phyloP scores from a whole-genome alignment of 2,797 vertebrate species.

The Myiotriccus ornatus region DNA sequence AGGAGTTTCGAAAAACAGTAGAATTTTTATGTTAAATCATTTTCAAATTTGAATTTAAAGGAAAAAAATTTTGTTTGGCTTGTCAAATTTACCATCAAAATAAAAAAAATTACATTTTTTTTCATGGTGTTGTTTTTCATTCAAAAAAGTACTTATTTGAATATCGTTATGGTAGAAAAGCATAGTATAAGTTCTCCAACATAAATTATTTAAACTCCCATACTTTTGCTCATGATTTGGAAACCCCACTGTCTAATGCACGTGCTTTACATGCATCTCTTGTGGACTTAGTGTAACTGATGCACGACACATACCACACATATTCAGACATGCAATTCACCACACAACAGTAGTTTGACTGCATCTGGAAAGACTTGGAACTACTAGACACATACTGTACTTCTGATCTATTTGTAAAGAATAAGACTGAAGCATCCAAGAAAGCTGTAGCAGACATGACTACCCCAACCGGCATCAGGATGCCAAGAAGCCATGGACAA shows the following conservation, averaged over 20 bases:
- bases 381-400: neutral
- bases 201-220: fast-evolving
- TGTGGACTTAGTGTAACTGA: fast-evolving
- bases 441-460: neutral
- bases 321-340: neutral
- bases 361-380: neutral
- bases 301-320: fast-evolving
- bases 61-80: fast-evolving
- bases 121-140: neutral
- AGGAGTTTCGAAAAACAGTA: neutral
- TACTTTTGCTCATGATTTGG: neutral
- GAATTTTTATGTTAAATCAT: neutral
- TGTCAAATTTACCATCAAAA: neutral
- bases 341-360: neutral
- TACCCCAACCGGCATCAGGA: neutral
- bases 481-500: neutral
- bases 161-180: neutral
- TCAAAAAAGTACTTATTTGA: neutral
- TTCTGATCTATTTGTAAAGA: neutral
- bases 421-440: neutral
- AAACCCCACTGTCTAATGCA: fast-evolving
- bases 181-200: neutral
- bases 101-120: neutral
- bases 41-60: neutral
- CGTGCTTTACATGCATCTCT: neutral